Base-by-base conservation (phyloP, 2,888 invertebrate genomes). In the Fissipunctia ypsillon region DNA sequence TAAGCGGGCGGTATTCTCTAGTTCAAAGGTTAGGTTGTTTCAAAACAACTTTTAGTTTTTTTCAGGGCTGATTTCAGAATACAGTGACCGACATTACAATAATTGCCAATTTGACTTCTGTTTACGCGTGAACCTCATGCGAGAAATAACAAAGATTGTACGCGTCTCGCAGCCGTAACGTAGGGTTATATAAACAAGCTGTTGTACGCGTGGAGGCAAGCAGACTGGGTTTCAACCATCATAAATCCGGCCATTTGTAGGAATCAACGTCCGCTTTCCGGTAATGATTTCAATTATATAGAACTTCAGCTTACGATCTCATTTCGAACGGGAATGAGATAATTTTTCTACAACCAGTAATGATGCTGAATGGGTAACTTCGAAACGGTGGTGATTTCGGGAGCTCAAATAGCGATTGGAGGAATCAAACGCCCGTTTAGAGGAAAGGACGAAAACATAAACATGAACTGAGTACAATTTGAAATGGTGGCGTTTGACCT, bases 201-300 rank as follows among this genome's bases (percentile, higher is more conserved):
- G 14, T 60, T 66, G 25, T 63, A 45, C 56, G 14, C 41, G 7
- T 52, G 14, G 28, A 76, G 59, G 52, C 69, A 66, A 73, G 76
- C 66, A 52, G 52, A 73, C 77, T 70, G 66, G 25, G 70, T 57
- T 35, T 75, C 59, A 69, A 69, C 69, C 73, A 76, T 84, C 83
- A 85, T 87, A 90, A 90, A 88, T 89, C 84, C 84, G 66, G 63
- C 84, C 84, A 90, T 90, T 90, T 87, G 70, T 65, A 81, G 81
- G 88, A 87, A 89, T 89, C 88, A 88, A 89, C 86, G 84, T 75
- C 68, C 78, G 72, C 81, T 83, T 83, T 80, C 78, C 81, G 59
- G 87, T 88, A 90, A 88, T 88, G 86, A 85, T 90, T 91, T 90
- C 90, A 90, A 90, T 91, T 91, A 90, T 88, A 83, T 75, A 76